Conservation (phyloP, 2,113 vertebrate species). For the Spea multiplicata region DNA sequence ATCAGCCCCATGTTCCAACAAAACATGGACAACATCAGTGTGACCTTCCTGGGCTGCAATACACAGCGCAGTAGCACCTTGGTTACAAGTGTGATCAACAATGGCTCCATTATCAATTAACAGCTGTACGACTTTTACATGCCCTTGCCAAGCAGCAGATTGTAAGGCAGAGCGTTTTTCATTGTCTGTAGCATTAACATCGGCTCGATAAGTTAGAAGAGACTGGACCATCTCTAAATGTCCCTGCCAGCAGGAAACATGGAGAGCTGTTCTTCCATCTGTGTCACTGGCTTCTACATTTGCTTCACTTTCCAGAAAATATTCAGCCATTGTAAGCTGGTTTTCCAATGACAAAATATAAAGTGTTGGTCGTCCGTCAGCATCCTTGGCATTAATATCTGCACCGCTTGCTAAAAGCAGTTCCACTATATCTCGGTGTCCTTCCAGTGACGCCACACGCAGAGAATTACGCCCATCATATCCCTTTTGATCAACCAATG, state of each 20-base stretch:
- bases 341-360: conserved; percentile 96
- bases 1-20: conserved; percentile 90
- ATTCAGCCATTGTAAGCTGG: conserved; percentile 92
- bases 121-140: conserved; percentile 85
- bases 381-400: conserved; percentile 91
- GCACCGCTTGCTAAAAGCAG: conserved; percentile 85
- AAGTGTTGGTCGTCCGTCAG: conserved; percentile 91
- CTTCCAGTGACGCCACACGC: conserved; percentile 88
- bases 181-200: conserved; percentile 90
- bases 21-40: conserved; percentile 86
- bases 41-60: conserved; percentile 98
- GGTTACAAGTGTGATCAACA: conserved; percentile 95
- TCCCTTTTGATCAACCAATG: conserved; percentile 86
- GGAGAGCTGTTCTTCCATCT: conserved; percentile 92
- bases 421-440: conserved; percentile 92
- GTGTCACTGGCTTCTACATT: conserved; percentile 90
- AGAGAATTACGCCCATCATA: conserved; percentile 93
- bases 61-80: conserved; percentile 93
- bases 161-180: conserved; percentile 94
- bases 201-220: conserved; percentile 85
- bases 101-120: conserved; percentile 84
- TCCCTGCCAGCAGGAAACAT: conserved; percentile 98
- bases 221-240: conserved; percentile 91
- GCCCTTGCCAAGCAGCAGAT: conserved; percentile 95
- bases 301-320: conserved; percentile 91